A percentile compares a stretch with the other conserved stretches of the same genome.
phyloP scores from a whole-genome alignment of 2,797 vertebrate species.

The Morelia viridis region DNA sequence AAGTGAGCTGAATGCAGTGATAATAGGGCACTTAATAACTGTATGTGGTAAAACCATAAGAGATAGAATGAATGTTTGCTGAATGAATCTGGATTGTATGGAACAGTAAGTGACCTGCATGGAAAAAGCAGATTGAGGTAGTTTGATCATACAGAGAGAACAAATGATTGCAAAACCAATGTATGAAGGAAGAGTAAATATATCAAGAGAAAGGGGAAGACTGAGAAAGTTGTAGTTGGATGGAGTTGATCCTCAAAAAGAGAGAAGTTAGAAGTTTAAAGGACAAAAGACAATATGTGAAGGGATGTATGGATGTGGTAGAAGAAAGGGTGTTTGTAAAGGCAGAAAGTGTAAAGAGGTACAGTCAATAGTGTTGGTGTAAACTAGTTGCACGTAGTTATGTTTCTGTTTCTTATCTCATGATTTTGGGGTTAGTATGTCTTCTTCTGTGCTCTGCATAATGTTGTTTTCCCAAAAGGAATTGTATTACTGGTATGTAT shows the following conservation, averaged over 20 bases:
- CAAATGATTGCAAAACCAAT: neutral
- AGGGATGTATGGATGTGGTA: neutral
- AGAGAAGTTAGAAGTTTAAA: neutral
- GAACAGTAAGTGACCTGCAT: neutral
- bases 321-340: neutral
- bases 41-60: too few species aligned
- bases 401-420: neutral
- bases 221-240: neutral
- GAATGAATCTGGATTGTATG: neutral
- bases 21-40: too few species aligned
- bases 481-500: neutral
- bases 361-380: neutral
- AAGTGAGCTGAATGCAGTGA: too few species aligned
- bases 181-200: neutral
- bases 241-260: neutral
- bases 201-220: neutral
- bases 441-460: neutral
- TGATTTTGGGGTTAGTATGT: neutral
- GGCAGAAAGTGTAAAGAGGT: neutral
- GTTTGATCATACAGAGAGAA: neutral
- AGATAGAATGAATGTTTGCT: neutral
- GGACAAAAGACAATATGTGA: neutral
- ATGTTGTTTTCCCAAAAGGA: neutral
- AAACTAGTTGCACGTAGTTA: neutral
- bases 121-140: neutral